Evolutionary conservation across 2,888 invertebrate species (phyloP).

Genomic region (Baronia brevicornis): DNA sequence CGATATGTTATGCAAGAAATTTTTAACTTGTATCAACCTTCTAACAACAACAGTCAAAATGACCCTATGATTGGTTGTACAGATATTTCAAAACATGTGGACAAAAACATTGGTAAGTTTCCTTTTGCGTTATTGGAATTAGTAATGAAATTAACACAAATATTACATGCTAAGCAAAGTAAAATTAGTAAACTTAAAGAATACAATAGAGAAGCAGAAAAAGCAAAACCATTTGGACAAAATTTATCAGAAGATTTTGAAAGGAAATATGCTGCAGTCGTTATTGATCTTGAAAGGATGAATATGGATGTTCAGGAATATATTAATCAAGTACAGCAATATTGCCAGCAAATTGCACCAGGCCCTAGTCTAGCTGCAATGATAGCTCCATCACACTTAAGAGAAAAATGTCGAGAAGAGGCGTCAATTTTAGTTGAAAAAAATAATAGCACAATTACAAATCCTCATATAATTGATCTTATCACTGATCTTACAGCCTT

Average conservation of each 20-base stretch:
- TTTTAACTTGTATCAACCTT: conserved; percentile 59
- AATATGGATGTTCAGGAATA: conserved; percentile 91
- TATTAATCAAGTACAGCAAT: conserved; percentile 88
- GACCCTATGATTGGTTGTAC: conserved; percentile 82
- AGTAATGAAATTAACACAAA: conserved; percentile 90
- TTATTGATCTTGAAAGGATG: conserved; percentile 93
- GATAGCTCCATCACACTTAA: conserved; percentile 90
- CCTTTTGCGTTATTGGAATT: conserved; percentile 89
- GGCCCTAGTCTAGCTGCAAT: conserved; percentile 91
- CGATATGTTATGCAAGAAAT: conserved; percentile 77
- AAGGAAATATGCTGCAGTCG: conserved; percentile 89
- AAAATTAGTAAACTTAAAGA: conserved; percentile 87
- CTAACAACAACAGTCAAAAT: conserved; percentile 67
- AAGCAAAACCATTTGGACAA: conserved; percentile 86
- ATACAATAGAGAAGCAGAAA: conserved; percentile 94
- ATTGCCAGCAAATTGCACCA: conserved; percentile 90
- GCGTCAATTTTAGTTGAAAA: conserved; percentile 87
- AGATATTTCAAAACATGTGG: conserved; percentile 59
- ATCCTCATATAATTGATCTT: conserved; percentile 81
- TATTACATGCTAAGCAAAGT: conserved; percentile 86
- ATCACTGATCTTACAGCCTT: conserved; percentile 92
- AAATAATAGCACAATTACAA: conserved; percentile 78
- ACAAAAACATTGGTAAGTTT: conserved; percentile 82
- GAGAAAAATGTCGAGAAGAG: conserved; percentile 91
- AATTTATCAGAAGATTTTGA: conserved; percentile 91